Percentiles rank a stretch among this genome's conserved stretches.
phyloP scores from a whole-genome alignment of 2,888 invertebrate species.

The Cynaeus angustus region DNA sequence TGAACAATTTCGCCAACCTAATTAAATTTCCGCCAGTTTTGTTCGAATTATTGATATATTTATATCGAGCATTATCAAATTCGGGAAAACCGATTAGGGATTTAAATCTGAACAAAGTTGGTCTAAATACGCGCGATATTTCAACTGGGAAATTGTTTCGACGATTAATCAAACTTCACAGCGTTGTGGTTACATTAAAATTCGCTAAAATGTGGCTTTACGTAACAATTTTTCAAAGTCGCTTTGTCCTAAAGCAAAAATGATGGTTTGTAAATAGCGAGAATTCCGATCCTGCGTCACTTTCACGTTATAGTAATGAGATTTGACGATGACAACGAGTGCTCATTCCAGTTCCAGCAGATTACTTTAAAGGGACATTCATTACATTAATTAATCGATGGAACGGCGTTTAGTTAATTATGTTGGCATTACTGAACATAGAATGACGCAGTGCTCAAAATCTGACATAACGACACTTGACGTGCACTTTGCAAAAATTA shows the following conservation, averaged over 20 bases:
- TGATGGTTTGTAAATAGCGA: constrained; percentile 8
- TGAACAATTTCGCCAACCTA: constrained; percentile 26
- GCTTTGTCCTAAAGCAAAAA: constrained; percentile 9
- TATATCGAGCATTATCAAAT: constrained; percentile 21
- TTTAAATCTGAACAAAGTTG: constrained; percentile 9
- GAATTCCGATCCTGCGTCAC: constrained; percentile 24
- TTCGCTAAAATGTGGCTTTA: constrained; percentile 9
- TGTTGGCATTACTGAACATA: constrained; percentile 2
- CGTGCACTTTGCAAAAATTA: not conserved
- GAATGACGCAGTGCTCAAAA: constrained; percentile 5
- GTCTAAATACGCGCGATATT: constrained; percentile 19
- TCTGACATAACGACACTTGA: not conserved
- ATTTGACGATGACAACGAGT: constrained; percentile 10
- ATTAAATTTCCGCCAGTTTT: constrained; percentile 35
- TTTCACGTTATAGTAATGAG: constrained; percentile 1
- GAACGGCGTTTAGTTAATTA: constrained; percentile 10
- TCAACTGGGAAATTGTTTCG: constrained; percentile 23
- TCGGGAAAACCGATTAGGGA: not conserved
- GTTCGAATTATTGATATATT: constrained; percentile 30
- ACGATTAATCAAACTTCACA: constrained; percentile 34
- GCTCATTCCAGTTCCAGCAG: constrained; percentile 7
- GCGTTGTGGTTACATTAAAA: constrained; percentile 25
- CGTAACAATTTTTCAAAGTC: constrained; percentile 22
- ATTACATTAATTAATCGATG: constrained; percentile 13
- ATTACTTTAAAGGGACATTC: constrained; percentile 9